Evolutionary conservation across 2,888 invertebrate species (phyloP), one percentile per base, ranked within the genome.

Genomic region (Lasioglossum vierecki): DNA sequence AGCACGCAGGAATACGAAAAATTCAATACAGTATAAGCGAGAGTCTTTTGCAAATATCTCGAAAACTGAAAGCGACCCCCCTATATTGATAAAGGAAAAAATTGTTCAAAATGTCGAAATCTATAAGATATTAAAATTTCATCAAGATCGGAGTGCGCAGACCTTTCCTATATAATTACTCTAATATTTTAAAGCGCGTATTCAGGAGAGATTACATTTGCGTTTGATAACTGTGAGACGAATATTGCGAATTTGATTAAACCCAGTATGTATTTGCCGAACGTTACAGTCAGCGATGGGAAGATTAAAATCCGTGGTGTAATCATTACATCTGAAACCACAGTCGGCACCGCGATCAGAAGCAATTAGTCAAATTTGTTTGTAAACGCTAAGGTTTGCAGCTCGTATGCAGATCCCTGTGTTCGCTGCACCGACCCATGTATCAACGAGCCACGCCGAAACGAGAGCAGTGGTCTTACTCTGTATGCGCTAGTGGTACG

Each of bases 291-390:
- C 63, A 63, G 6, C 63, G 2, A 15, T 15, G 2, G 63, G 15
- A 6, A 6, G 30, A 63, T 15, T 63, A 63, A 63, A 63, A 63
- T 63, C 13, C 63, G 30, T 6, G 63, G 15, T 63, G 13, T 63
- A 63, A 63, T 30, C 26, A 6, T 63, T 30, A 13, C 11, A 26
- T 63, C 15, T 2, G 30, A 15, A 15, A 26, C 63, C 30, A 15
- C 30, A 53, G n/a, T n/a, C 8, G 9, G 53, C 3, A 15, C 15
- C 6, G 15, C 4, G 63, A 30, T 63, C 63, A 63, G 6, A 63
- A 63, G 15, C 63, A 63, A 63, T 63, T 63, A 63, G 30, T 15
- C 63, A 63, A 63, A 30, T 63, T 63, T 30, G 30, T 63, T 63
- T 30, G 63, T 30, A 15, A 15, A 30, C 63, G 6, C 15, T 15